Base-by-base conservation (phyloP, 2,888 invertebrate species). In the Apomyelois bistriatella region DNA sequence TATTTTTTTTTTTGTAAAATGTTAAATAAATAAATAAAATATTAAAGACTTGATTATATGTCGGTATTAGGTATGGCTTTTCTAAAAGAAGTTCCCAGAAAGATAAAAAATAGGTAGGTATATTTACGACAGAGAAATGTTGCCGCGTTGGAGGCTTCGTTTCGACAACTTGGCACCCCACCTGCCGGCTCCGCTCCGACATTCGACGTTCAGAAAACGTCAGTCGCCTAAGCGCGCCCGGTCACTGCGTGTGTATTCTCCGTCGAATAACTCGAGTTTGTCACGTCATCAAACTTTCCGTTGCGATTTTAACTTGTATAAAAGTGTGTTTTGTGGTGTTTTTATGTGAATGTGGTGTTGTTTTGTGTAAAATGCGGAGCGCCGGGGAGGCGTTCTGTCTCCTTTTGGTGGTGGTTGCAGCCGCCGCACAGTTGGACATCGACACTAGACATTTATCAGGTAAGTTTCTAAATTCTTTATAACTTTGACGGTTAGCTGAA, bases 371-470 rank as follows among this genome's bases (percentile, higher is more conserved):
- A 70, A 89, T 89, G 89, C 80, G 82, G 84, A 76, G 81, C 85
- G 89, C 86, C 87, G 74, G 76, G 72, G 76, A 74, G 84, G 87
- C 86, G 84, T 85, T 81, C 82, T 86, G 85, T 76, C 79, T 85
- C 68, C 73, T 79, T 54, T 65, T 82, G 74, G 64, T 83, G 71
- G 76, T 74, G 55, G 79, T 72, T 36, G 74, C 76, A 58, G 80
- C 74, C 55, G 79, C 82, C 60, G 87, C 85, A 53, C 83, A 85
- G 69, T 59, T 76, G 54, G 87, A 87, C 80, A 84, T 76, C 54
- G 87, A 87, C 80, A 84, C 88, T 62, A 82, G 85, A 67, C 83
- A 84, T 66, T 76, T 89, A 82, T 80, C 89, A 89, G 89, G 89
- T 88, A 64, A 75, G 32, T 38, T 50, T 37, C 49, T 52, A 48